Evolutionary conservation across 2,888 invertebrate species (phyloP), one percentile per base, ranked within the genome.

Genomic region (Lycaena phlaeas): DNA sequence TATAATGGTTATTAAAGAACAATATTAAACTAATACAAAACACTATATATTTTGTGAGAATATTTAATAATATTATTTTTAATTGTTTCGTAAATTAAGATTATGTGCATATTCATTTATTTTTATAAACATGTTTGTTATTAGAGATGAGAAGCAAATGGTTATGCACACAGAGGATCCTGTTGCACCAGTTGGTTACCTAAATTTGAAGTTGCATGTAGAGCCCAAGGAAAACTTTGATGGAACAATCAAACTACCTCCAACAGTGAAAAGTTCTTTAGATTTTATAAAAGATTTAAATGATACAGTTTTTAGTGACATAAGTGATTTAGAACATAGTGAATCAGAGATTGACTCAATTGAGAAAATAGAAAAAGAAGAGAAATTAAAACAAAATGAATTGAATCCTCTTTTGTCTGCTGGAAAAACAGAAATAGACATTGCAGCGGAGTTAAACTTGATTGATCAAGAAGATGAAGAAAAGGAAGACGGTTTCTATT

Each of bases 171-270:
- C 97, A 14, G 91, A 94, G 58, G 96, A 98, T 86, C 91, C 94
- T 2, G 91, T 98, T 62, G 96, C 97, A 17, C 95, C 97, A 4
- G 98, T 98, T 40, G 97, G 96, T 22, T 98, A 96, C 73, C 86
- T 98, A 43, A 95, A 94, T 73, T 89, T 98, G 54, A 92, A 92
- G 74, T 76, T 97, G 47, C 92, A 91, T 59, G 85, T 97, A 57
- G 92, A 92, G 75, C 67, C 86, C 39, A 91, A 91, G 73, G 77
- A 87, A 12, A 78, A 81, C 38, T 64, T 62, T 40, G 64, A 67
- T 27, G 65, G 74, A 56, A 65, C 68, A 46, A 59, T 64, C 12
- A 63, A 64, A 56, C 65, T 79, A 63, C 82, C 79, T 57, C 74
- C 73, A 27, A 76, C 68, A 45, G 69, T 89, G 12, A 88, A 87